A percentile compares a stretch with the other conserved stretches of the same genome.
Conservation (phyloP, 1,140 invertebrate genomes). For the Pteromalus puparum region DNA sequence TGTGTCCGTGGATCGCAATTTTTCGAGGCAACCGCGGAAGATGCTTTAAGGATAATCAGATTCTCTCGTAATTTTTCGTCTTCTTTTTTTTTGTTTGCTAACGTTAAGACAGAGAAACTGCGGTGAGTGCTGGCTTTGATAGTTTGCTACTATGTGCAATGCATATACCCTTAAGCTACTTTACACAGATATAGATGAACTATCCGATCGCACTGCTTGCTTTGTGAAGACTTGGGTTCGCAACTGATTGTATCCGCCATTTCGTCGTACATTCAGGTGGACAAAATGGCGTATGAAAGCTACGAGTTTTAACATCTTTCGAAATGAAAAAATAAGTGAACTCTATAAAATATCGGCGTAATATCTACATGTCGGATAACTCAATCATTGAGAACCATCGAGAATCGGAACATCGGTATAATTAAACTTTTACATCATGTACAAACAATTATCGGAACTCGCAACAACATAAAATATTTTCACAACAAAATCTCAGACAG, state of each 20-base stretch:
- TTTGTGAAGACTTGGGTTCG: background rate
- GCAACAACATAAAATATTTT: slow-evolving; percentile 39
- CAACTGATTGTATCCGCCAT: background rate
- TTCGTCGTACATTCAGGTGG: background rate
- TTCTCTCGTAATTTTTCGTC: background rate
- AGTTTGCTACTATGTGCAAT: background rate
- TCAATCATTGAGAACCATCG: background rate
- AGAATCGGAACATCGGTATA: background rate
- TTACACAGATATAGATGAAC: background rate
- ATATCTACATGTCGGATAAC: background rate
- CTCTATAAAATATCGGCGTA: background rate
- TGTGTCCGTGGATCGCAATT: slow-evolving; percentile 24
- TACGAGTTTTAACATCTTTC: background rate
- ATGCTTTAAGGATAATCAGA: slow-evolving; percentile 19
- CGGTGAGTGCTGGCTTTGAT: background rate
- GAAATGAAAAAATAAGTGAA: background rate
- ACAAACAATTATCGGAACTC: background rate
- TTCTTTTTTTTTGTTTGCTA: background rate
- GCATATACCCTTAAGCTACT: background rate
- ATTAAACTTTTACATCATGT: background rate
- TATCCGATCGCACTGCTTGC: background rate
- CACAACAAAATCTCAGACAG: slow-evolving; percentile 10
- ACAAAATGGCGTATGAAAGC: background rate
- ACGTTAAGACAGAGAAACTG: slow-evolving; percentile 21
- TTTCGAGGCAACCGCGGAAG: slow-evolving; percentile 35